Percentiles rank a stretch among this genome's conserved stretches.
Evolutionary conservation across 2,797 vertebrate genomes (phyloP).

Genomic region (Sandelia bainsii): DNA sequence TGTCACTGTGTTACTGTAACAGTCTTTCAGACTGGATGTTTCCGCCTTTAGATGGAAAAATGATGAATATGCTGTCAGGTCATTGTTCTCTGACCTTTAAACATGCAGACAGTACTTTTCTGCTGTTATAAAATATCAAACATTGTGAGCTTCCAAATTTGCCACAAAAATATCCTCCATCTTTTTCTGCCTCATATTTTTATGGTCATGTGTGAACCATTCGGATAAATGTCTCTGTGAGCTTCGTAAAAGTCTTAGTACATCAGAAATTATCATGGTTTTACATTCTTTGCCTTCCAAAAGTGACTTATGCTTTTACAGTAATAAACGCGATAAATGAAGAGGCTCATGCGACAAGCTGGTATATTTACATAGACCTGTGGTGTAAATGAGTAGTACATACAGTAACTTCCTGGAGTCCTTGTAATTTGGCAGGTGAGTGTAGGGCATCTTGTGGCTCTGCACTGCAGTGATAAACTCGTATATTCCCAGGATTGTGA

Average conservation of each 20-base stretch:
- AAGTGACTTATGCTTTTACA: not conserved
- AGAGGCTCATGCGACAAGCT: not conserved
- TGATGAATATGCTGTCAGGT: not conserved
- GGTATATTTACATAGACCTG: slow-evolving; percentile 44
- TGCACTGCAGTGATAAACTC: slow-evolving; percentile 23
- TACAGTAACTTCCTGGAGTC: slow-evolving; percentile 44
- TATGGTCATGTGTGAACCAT: not conserved
- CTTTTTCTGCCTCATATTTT: slow-evolving; percentile 4
- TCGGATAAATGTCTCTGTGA: slow-evolving; percentile 1
- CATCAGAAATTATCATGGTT: not conserved
- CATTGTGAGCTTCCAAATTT: not conserved
- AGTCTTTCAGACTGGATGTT: not conserved
- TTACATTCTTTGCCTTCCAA: not conserved
- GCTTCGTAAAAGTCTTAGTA: too few species aligned
- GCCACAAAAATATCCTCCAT: not conserved
- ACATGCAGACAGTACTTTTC: not conserved
- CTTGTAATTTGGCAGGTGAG: slow-evolving; percentile 33
- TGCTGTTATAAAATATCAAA: not conserved
- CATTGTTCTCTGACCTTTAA: not conserved
- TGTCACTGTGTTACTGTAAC: slow-evolving; percentile 21
- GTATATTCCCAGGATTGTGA: slow-evolving; percentile 2
- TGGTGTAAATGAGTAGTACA: slow-evolving; percentile 35
- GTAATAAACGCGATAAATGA: not conserved
- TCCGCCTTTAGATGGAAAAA: not conserved
- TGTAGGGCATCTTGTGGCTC: slow-evolving; percentile 30